phyloP scores from a whole-genome alignment of 2,888 invertebrate species.

The Trilocha varians region DNA sequence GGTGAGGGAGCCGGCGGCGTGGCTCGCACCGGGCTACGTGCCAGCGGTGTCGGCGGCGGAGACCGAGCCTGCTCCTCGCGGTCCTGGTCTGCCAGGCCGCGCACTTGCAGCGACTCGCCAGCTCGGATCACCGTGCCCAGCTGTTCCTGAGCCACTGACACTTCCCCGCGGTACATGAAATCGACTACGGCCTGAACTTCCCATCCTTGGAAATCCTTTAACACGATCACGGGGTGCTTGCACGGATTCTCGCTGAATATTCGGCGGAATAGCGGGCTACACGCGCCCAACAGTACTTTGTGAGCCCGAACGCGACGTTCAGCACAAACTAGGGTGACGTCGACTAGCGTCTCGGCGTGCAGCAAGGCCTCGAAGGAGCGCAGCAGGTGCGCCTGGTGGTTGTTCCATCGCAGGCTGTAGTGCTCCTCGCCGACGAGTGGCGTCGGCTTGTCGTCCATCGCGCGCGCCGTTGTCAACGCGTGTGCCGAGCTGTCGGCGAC shows the following conservation, averaged over 20 bases:
- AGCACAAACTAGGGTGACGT: slow-evolving; percentile 91
- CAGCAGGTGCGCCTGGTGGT: slow-evolving; percentile 91
- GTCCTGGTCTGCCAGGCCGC: slow-evolving; percentile 81
- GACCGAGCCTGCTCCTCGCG: slow-evolving; percentile 54
- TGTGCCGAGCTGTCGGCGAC: slow-evolving; percentile 35
- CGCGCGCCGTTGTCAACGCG: slow-evolving; percentile 50
- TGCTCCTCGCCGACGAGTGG: slow-evolving; percentile 77
- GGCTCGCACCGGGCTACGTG: slow-evolving; percentile 59
- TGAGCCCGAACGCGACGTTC: slow-evolving; percentile 90
- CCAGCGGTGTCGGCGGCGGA: slow-evolving; percentile 51
- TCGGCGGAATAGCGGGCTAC: slow-evolving; percentile 90
- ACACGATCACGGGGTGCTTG: slow-evolving; percentile 93
- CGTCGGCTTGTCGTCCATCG: slow-evolving; percentile 65
- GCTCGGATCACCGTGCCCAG: slow-evolving; percentile 88
- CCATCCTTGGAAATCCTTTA: slow-evolving; percentile 91
- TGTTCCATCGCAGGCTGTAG: slow-evolving; percentile 95
- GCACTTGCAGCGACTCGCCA: slow-evolving; percentile 89
- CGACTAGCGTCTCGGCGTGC: slow-evolving; percentile 89
- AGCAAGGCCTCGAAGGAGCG: slow-evolving; percentile 91
- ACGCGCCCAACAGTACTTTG: slow-evolving; percentile 92
- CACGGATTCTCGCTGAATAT: slow-evolving; percentile 93
- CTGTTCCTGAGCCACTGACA: slow-evolving; percentile 89
- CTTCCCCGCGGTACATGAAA: slow-evolving; percentile 96
- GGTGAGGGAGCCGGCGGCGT: slow-evolving; percentile 61
- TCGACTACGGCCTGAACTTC: slow-evolving; percentile 92